Conservation (phyloP, 92 coral and sea anemone genomes). For the Micromussa lordhowensis region DNA sequence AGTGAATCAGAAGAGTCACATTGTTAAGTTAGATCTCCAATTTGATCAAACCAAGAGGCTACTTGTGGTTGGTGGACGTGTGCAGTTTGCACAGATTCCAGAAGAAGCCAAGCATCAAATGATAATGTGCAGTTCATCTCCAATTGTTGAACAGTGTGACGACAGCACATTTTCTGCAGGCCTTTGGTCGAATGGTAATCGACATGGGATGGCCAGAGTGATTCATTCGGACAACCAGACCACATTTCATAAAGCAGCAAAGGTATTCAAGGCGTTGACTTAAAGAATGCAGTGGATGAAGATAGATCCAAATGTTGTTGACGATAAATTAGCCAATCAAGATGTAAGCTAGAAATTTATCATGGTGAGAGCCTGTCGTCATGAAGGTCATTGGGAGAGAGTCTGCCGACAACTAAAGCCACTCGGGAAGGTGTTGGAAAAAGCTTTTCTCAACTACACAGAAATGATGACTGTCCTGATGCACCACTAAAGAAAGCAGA, state of each 20-base stretch:
- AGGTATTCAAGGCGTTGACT: too few species aligned
- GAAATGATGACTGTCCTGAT: constrained; percentile 23
- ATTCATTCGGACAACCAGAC: neutral
- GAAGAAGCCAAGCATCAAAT: constrained; percentile 3
- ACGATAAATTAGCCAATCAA: too few species aligned
- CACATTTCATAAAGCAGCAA: too few species aligned
- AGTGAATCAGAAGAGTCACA: too few species aligned
- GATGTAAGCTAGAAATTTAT: constrained; percentile 27
- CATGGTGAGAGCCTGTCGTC: constrained; percentile 31
- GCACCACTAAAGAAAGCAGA: too few species aligned
- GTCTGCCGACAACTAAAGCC: constrained; percentile 43
- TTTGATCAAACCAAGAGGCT: constrained; percentile 19
- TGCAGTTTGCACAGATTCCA: too few species aligned
- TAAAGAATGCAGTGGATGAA: too few species aligned
- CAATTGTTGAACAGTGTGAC: too few species aligned
- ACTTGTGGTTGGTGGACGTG: constrained; percentile 40
- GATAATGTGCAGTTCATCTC: neutral
- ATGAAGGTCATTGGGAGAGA: constrained; percentile 43
- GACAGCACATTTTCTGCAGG: too few species aligned
- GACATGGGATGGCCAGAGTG: too few species aligned
- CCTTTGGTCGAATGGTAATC: too few species aligned
- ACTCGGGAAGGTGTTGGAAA: constrained; percentile 25
- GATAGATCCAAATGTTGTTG: too few species aligned
- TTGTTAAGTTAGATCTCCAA: constrained; percentile 16
- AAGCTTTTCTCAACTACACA: constrained; percentile 30